Conservation (phyloP, 2,113 vertebrate species). For the Ascaphus truei region DNA sequence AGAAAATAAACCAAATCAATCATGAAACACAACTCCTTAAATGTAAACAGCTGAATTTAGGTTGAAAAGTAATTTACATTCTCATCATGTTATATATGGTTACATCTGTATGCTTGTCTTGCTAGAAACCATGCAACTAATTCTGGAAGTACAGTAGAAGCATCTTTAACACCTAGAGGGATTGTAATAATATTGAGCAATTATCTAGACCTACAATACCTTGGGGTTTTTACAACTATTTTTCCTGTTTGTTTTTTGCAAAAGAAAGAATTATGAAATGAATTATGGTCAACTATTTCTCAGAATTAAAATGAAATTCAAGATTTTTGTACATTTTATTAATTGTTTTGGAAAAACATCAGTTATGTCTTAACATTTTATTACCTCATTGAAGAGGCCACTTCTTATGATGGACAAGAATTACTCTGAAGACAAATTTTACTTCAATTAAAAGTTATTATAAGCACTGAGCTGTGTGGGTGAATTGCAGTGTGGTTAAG, state of each 20-base stretch:
- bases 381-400: not conserved
- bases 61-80: not conserved
- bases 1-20: conserved; percentile 24
- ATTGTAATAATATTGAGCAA: not conserved
- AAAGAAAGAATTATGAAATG: conserved; percentile 3
- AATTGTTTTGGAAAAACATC: conserved; percentile 20
- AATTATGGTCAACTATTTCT: conserved; percentile 4
- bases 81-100: conserved; percentile 6
- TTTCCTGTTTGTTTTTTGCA: too few relatives aligned
- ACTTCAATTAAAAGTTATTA: too few relatives aligned
- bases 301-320: conserved; percentile 9
- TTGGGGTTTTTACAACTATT: too few relatives aligned
- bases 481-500: too few relatives aligned
- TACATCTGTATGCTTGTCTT: not conserved
- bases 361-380: not conserved
- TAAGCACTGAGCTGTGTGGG: too few relatives aligned
- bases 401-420: too few relatives aligned
- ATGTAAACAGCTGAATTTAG: not conserved
- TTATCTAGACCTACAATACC: conserved; percentile 14
- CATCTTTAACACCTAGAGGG: conserved; percentile 23
- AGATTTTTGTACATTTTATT: conserved; percentile 10
- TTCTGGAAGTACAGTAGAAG: not conserved
- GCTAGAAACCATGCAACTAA: not conserved
- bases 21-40: not conserved
- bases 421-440: too few relatives aligned